Evolutionary conservation across 2,888 invertebrate genomes (phyloP).

Genomic region (Amblyjoppa fuscipennis): DNA sequence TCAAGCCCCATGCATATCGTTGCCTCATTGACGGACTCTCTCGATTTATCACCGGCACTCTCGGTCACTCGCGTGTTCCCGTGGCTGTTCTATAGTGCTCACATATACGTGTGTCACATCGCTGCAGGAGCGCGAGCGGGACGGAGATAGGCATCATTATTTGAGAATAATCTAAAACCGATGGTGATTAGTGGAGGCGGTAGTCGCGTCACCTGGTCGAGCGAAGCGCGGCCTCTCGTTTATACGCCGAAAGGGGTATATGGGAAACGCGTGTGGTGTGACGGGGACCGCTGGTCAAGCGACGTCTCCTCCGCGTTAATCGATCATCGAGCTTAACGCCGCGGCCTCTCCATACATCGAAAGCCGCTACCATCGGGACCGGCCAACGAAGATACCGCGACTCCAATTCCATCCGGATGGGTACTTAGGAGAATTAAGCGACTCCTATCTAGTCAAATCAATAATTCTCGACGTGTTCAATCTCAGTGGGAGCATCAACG

Average conservation of each 20-base stretch:
- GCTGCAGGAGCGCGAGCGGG: slow-evolving; percentile 14
- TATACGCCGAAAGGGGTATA: slow-evolving; percentile 68
- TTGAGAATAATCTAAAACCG: slow-evolving; percentile 85
- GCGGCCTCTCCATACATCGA: slow-evolving; percentile 4
- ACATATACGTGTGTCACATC: slow-evolving; percentile 3
- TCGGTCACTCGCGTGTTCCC: slow-evolving; percentile 12
- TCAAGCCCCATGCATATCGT: slow-evolving; percentile 42
- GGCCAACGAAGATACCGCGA: not conserved
- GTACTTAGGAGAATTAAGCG: slow-evolving; percentile 15
- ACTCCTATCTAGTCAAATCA: slow-evolving; percentile 60
- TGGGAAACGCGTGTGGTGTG: slow-evolving; percentile 40
- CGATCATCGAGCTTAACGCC: slow-evolving; percentile 61
- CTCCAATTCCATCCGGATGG: not conserved
- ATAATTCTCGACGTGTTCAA: slow-evolving; percentile 54
- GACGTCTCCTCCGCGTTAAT: slow-evolving; percentile 48
- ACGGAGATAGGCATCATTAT: slow-evolving; percentile 82
- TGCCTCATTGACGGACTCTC: slow-evolving; percentile 48
- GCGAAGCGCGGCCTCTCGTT: slow-evolving; percentile 74
- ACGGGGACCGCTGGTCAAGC: slow-evolving; percentile 45
- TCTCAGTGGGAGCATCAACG: not conserved
- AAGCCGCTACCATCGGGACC: not conserved
- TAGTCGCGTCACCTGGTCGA: slow-evolving; percentile 81
- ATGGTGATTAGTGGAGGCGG: slow-evolving; percentile 84
- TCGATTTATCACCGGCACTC: slow-evolving; percentile 66
- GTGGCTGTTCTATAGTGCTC: not conserved